These are phyloP conservation scores for human DNA, from an alignment of 2,113 vertebrate genomes.

Conservation along the genomic window DNA sequence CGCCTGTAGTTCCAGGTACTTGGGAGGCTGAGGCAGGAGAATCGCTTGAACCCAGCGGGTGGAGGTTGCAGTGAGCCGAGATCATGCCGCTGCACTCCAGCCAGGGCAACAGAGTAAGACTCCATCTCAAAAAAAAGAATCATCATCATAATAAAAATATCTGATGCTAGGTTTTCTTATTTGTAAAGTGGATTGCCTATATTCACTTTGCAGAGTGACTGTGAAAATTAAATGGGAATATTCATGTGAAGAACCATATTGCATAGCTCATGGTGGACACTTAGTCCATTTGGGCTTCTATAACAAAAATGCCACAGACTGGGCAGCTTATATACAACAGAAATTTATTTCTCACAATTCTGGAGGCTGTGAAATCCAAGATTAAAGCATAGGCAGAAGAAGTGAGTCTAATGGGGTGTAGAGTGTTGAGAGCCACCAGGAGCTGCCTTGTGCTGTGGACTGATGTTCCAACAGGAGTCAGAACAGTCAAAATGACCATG, in stretches of 20 bases:
- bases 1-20: too few species aligned
- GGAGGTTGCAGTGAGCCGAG: too few species aligned
- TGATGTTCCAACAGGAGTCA: neutral
- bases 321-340: neutral
- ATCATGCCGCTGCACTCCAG: too few species aligned
- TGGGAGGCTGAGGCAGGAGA: too few species aligned
- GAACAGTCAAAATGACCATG: neutral
- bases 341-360: neutral
- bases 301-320: neutral
- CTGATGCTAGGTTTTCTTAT: conserved; percentile 1
- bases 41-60: too few species aligned
- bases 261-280: neutral
- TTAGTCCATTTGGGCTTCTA: neutral
- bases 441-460: neutral
- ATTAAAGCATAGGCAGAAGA: neutral
- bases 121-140: too few species aligned
- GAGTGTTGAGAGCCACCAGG: neutral
- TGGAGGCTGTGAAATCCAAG: neutral
- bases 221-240: neutral
- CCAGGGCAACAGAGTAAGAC: too few species aligned
- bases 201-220: neutral
- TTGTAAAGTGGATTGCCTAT: neutral
- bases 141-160: neutral
- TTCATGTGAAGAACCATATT: neutral
- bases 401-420: neutral